phyloP scores from a whole-genome alignment of 2,113 vertebrate species.

The Agapornis roseicollis region DNA sequence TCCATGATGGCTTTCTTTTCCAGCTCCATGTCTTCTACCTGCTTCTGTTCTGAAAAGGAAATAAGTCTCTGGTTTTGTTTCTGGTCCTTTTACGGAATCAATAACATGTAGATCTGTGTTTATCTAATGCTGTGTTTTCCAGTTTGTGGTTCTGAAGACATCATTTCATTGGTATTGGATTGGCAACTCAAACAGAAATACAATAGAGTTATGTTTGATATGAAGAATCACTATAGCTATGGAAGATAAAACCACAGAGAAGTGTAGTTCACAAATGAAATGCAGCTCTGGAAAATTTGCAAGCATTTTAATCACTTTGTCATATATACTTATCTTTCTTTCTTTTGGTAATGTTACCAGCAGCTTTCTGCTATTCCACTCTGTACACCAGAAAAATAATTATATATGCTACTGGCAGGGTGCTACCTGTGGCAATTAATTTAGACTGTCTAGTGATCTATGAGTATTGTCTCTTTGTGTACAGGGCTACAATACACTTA shows the following conservation, averaged over 20 bases:
- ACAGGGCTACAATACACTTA: not conserved
- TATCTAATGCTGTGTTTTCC: not conserved
- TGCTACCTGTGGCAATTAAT: constrained; percentile 6
- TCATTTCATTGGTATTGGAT: not conserved
- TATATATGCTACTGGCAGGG: not conserved
- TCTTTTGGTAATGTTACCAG: not conserved
- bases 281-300: not conserved
- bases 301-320: not conserved
- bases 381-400: not conserved
- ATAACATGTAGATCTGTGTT: not conserved
- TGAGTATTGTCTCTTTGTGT: not conserved
- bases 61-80: not conserved
- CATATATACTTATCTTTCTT: not conserved
- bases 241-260: not conserved
- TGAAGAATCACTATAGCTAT: not conserved
- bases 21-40: not conserved
- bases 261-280: not conserved
- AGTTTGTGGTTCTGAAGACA: not conserved
- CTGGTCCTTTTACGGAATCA: not conserved
- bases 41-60: not conserved
- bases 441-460: constrained; percentile 27
- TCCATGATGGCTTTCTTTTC: not conserved
- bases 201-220: not conserved
- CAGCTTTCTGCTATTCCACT: not conserved
- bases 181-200: not conserved